phyloP scores from a whole-genome alignment of 2,888 invertebrate species.

The Meta bourneti region DNA sequence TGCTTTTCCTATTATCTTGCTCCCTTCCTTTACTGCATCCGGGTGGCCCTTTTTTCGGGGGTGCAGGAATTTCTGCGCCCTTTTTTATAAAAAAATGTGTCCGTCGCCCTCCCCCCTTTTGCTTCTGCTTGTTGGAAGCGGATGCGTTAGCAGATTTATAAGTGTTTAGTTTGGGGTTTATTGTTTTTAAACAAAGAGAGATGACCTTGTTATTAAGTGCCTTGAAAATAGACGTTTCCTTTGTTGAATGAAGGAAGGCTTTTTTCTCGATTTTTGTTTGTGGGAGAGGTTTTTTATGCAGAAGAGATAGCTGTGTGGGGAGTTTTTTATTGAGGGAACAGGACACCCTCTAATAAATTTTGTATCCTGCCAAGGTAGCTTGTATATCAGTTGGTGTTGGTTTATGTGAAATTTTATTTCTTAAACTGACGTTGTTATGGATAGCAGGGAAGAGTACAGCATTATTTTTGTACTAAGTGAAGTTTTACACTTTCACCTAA shows the following conservation, averaged over 20 bases:
- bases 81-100: slow-evolving; percentile 9
- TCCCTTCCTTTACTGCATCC: slow-evolving; percentile 55
- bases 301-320: neutral
- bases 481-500: too few relatives aligned
- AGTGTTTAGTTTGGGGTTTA: slow-evolving; percentile 60
- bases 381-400: neutral
- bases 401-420: too few relatives aligned
- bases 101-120: slow-evolving; percentile 3
- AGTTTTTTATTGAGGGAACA: neutral
- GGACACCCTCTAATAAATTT: neutral
- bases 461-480: too few relatives aligned
- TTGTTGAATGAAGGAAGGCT: neutral
- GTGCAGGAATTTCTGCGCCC: slow-evolving; percentile 14
- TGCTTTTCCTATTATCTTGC: slow-evolving; percentile 58
- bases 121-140: neutral
- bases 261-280: neutral
- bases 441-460: too few relatives aligned
- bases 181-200: slow-evolving; percentile 63
- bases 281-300: neutral
- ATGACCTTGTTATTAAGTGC: slow-evolving; percentile 37
- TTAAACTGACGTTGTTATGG: too few relatives aligned
- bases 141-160: slow-evolving; percentile 65
- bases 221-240: slow-evolving; percentile 44
- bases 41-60: slow-evolving; percentile 17
- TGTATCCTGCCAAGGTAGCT: neutral